phyloP scores from a whole-genome alignment of 2,888 invertebrate species.

The Campoplex nolae region DNA sequence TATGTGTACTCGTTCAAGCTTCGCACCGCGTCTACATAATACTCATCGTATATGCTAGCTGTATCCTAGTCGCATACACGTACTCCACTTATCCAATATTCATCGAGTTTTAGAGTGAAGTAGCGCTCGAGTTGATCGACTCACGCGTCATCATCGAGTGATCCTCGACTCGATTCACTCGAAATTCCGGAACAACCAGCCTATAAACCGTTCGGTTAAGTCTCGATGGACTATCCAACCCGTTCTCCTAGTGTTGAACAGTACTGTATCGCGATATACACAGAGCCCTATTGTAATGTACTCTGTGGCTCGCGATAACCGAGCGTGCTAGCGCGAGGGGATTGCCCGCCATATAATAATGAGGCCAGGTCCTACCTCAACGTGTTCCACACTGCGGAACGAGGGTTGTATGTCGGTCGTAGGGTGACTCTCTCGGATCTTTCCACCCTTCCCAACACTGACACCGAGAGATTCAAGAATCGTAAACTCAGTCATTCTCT shows the following conservation, averaged over 20 bases:
- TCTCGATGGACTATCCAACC: constrained; percentile 37
- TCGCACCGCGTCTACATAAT: constrained; percentile 16
- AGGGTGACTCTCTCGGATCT: constrained; percentile 55
- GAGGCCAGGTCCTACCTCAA: constrained; percentile 73
- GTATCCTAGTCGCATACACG: constrained; percentile 19
- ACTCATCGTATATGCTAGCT: constrained; percentile 18
- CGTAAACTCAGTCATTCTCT: constrained; percentile 76
- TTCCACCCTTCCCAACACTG: constrained; percentile 66
- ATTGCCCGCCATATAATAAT: constrained; percentile 75
- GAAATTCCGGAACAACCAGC: constrained; percentile 50
- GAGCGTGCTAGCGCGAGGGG: constrained; percentile 28
- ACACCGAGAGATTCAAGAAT: constrained; percentile 76
- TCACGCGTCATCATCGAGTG: constrained; percentile 68
- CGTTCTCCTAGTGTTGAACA: constrained; percentile 12
- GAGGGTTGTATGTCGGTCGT: constrained; percentile 61
- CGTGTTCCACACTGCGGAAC: constrained; percentile 38
- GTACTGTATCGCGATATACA: constrained; percentile 32
- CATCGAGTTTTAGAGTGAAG: constrained; percentile 56
- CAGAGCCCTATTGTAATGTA: constrained; percentile 17
- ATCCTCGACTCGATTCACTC: constrained; percentile 53
- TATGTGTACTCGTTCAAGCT: constrained; percentile 37
- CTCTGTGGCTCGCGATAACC: constrained; percentile 31
- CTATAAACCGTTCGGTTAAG: constrained; percentile 15
- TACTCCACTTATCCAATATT: constrained; percentile 56
- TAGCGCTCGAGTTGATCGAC: constrained; percentile 57